Evolutionary conservation across 2,797 vertebrate species (phyloP).

Genomic region (Amphiprion clarkii): DNA sequence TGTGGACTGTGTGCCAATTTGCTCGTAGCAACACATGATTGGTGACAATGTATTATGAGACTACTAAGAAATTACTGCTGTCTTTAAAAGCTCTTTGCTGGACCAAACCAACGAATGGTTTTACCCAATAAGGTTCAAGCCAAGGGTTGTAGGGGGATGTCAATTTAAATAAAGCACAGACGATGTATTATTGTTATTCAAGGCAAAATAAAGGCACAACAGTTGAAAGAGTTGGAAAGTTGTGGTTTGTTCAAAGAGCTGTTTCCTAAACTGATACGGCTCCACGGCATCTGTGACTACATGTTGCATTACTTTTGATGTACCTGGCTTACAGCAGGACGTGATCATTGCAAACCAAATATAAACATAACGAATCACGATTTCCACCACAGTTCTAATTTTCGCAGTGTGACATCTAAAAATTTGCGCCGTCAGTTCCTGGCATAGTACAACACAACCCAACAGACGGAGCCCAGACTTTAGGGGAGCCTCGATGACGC

Average conservation of each 20-base stretch:
- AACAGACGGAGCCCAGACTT: background rate
- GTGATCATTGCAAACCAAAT: background rate
- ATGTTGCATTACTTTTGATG: no score
- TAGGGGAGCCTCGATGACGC: background rate
- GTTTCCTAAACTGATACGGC: background rate
- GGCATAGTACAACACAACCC: background rate
- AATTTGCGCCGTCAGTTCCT: background rate
- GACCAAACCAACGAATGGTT: no score
- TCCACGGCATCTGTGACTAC: background rate
- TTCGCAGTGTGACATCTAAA: background rate
- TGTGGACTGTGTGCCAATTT: background rate
- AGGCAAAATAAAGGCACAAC: no score
- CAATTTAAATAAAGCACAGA: background rate
- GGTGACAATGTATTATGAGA: background rate
- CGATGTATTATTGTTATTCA: no score
- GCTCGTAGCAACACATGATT: background rate
- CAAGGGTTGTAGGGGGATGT: background rate
- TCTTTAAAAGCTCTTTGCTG: no score
- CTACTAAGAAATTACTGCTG: no score
- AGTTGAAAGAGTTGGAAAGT: background rate
- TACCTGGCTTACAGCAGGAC: background rate
- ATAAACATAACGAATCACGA: background rate
- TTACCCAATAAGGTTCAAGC: no score
- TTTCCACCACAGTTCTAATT: background rate
- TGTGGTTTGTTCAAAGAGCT: background rate